Base-by-base conservation (phyloP, 2,888 invertebrate species). In the Acrocyrtus sp. region DNA sequence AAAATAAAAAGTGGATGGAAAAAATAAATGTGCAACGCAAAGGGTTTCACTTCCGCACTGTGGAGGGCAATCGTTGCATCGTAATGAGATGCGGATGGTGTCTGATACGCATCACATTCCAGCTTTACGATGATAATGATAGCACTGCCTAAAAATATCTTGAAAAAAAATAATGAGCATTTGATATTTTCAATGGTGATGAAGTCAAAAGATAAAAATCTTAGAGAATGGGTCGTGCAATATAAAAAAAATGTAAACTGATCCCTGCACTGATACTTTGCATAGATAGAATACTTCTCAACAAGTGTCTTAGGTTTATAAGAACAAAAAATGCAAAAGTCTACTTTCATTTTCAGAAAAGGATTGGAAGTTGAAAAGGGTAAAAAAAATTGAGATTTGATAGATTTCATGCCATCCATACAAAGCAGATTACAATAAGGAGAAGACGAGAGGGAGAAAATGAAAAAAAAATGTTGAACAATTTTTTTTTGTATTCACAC, bases 381-480 rank as follows among this genome's bases (percentile, higher is more conserved):
- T 48, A 58, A 43, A 34, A 5, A 51, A 67, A 58, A 67, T 67
- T 58, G 67, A 54, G 60, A 67, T 58, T 67, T 58, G 60, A 67
- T 60, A 60, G 67, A 67, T 60, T 58, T 65, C 47, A 47, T 57
- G 39, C 19, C 50, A 51, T 60, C 58, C 51, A 41, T 51, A 27
- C 43, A 67, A 41, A 58, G 34, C 29, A 48, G 39, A 51, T 24
- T 48, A 19, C 45, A 63, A 47, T 15, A 29, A 3, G 41, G 53
- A 41, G 27, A 43, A 51, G 48, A 19, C 8, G 22, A n/a, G n/a
- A n/a, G n/a, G 53, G 24, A 53, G 8, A 34, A 17, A 29, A 34
- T 22, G 34, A 19, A 17, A 45, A 17, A 22, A 53, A 17, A 57
- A 57, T 10, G 45, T 57, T 57, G 5, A 57, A 50, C 65, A 56